Evolutionary conservation across 2,113 vertebrate species (phyloP), one percentile per base, ranked within the genome.

Genomic region (Prietella phreatophila): DNA sequence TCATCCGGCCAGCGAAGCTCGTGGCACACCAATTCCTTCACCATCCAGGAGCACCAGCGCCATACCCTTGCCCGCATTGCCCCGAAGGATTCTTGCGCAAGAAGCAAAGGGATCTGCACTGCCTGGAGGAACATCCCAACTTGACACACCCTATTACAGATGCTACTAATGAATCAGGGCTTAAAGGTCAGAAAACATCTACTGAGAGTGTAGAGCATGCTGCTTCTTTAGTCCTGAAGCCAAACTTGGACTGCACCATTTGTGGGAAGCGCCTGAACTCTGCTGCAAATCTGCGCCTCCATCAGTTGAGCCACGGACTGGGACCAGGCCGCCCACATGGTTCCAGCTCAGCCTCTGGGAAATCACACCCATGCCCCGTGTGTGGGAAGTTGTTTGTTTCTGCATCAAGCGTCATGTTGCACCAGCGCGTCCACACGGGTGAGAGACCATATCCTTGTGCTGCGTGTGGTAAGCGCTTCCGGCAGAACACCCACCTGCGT

Each of bases 381-480:
- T 97, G 96, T 0, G 95, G 95, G 25, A 97, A 97, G 91, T 92
- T 94, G 80, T 98, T 98, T n/a, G 95, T 96, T 0, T 97, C 96
- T 0, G 95, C 96, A 27, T 98, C 97, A 0, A 96, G 96, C 14
- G 95, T 99, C 1, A 95, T 96, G 1, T 96, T 97, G 33, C 98
- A 98, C 93, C 96, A 96, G 90, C 94, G 96, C 2, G 95, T 96
- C 22, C 97, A 97, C 89, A 95, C 96, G 0, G 96, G 96, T 0
- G 96, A 97, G 78, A 94, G 96, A 0, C 96, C 91, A 0, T 97
- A 92, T 88, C 95, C 95, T 84, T 96, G 93, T 91, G 91, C 92
- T 10, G 95, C 97, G 86, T 97, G 97, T 0, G 96, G 96, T 82
- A 98, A 98, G 89, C 95, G 96, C 55, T 98, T 98, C 92, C 96